Conservation (phyloP, 2,113 vertebrate genomes). For the Melanotaenia duboulayi region DNA sequence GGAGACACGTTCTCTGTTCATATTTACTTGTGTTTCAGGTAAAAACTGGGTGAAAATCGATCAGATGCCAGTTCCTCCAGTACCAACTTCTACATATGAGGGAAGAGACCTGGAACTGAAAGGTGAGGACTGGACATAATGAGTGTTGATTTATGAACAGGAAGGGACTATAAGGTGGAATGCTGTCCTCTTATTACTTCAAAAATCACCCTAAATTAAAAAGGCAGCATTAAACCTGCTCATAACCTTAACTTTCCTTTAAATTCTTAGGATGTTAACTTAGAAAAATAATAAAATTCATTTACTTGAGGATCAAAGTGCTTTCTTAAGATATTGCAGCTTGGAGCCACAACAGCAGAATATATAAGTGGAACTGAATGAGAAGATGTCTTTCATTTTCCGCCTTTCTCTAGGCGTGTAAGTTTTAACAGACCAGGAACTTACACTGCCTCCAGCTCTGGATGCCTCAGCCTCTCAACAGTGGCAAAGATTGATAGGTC, state of each 20-base stretch:
- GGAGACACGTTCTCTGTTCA: too few relatives aligned
- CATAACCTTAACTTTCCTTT: background rate
- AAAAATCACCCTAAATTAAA: background rate
- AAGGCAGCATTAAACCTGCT: background rate
- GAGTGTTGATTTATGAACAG: background rate
- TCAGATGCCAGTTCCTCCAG: slow-evolving; percentile 61
- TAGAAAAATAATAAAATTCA: background rate
- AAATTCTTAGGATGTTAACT: background rate
- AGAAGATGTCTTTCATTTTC: slow-evolving; percentile 74
- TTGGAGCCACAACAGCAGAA: slow-evolving; percentile 4
- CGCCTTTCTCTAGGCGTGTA: slow-evolving; percentile 66
- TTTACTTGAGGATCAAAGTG: slow-evolving; percentile 12
- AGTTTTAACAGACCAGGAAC: slow-evolving; percentile 71
- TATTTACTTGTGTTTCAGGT: slow-evolving; percentile 62
- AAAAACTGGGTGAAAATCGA: slow-evolving; percentile 74
- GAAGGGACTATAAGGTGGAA: background rate
- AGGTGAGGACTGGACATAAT: slow-evolving; percentile 63
- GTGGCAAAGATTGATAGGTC: slow-evolving; percentile 66
- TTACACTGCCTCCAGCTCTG: slow-evolving; percentile 41
- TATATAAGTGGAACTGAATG: slow-evolving; percentile 34
- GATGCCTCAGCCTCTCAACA: slow-evolving; percentile 59
- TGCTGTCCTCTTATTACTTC: too few relatives aligned
- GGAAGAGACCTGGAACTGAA: slow-evolving; percentile 74
- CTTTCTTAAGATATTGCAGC: slow-evolving; percentile 32
- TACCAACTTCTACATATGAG: slow-evolving; percentile 71